A percentile compares a stretch with the other conserved stretches of the same genome.
phyloP scores from a whole-genome alignment of 2,797 vertebrate species.

The Onychomys torridus region DNA sequence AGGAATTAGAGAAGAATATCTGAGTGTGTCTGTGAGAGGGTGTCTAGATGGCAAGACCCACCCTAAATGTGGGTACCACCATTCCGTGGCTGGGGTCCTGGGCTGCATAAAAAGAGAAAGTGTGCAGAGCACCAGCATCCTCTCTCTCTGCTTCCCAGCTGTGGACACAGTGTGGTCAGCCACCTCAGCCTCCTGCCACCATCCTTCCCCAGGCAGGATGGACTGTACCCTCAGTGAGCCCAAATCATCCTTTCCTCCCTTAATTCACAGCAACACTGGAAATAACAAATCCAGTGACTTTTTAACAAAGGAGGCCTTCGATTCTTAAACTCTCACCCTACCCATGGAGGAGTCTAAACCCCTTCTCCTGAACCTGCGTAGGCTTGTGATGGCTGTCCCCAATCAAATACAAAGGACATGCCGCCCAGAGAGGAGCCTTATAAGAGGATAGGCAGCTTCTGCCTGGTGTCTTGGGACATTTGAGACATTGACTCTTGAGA shows the following conservation, averaged over 20 bases:
- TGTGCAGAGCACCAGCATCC: background rate
- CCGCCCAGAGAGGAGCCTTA: background rate
- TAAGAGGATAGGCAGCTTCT: background rate
- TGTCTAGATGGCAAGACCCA: background rate
- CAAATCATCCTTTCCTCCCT: background rate
- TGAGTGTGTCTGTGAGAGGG: background rate
- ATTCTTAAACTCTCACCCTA: background rate
- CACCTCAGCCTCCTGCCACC: background rate
- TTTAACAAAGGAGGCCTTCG: background rate
- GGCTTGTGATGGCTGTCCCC: background rate
- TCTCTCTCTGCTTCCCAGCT: background rate
- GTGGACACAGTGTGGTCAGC: background rate
- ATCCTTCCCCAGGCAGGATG: no score
- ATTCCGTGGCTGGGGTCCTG: background rate
- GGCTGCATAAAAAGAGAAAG: background rate
- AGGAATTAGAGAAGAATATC: background rate
- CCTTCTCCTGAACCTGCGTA: background rate
- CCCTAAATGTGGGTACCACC: background rate
- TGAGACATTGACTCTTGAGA: background rate
- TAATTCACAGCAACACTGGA: background rate
- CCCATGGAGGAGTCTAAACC: background rate
- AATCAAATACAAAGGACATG: background rate
- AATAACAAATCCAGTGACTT: background rate
- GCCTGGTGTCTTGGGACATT: background rate
- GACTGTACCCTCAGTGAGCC: background rate